Conservation (phyloP, 2,888 invertebrate genomes). For the Polyommatus icarus region DNA sequence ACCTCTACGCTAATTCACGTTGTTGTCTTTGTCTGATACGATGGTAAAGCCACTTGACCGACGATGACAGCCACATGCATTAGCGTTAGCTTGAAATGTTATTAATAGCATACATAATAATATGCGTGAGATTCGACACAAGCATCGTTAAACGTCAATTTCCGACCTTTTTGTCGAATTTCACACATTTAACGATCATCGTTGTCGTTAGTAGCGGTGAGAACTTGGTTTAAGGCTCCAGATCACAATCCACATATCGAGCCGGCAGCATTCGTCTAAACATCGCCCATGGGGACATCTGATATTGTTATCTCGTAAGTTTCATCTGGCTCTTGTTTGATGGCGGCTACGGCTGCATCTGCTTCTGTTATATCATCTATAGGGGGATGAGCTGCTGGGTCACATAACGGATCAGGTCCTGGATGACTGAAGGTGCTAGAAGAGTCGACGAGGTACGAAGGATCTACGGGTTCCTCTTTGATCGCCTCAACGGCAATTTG, state of each 20-base stretch:
- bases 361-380: neutral
- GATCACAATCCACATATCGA: neutral
- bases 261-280: neutral
- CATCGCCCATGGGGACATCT: neutral
- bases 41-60: neutral
- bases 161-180: too few relatives aligned
- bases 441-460: neutral
- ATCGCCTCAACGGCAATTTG: neutral
- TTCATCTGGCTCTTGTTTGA: neutral
- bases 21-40: too few relatives aligned
- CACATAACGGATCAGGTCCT: neutral
- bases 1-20: too few relatives aligned
- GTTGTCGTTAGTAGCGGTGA: neutral
- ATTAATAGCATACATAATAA: too few relatives aligned
- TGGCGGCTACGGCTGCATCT: neutral
- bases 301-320: conserved; percentile 7
- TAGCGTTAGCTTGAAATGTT: neutral
- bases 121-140: too few relatives aligned
- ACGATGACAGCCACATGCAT: neutral
- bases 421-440: neutral
- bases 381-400: neutral
- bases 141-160: too few relatives aligned
- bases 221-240: neutral
- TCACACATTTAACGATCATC: neutral
- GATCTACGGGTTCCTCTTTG: neutral